These are phyloP conservation scores for Malacoctenus gilli DNA, from an alignment of 2,797 vertebrate species.

Conservation along the genomic window DNA sequence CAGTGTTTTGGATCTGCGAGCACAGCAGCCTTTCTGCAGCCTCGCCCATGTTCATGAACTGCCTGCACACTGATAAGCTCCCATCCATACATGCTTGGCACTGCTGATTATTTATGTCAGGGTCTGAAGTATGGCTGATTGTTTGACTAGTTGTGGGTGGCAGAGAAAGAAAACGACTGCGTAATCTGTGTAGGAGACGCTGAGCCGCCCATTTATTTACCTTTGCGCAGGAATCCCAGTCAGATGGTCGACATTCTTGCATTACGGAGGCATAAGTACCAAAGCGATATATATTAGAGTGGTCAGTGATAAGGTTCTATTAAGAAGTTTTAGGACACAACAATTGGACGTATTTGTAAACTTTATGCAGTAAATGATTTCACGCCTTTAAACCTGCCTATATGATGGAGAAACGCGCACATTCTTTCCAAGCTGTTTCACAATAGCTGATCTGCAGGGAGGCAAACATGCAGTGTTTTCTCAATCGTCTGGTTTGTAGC, in stretches of 20 bases:
- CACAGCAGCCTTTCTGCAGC: too few species aligned
- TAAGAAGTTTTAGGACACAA: background rate
- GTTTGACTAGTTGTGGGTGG: constrained; percentile 40
- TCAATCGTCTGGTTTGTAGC: background rate
- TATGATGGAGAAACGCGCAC: constrained; percentile 7
- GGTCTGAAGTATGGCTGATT: constrained; percentile 8
- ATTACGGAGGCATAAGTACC: constrained; percentile 1
- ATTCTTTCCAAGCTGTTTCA: background rate
- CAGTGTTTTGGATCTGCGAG: too few species aligned
- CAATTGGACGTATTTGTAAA: background rate
- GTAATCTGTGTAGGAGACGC: background rate
- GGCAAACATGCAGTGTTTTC: background rate
- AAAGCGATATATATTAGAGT: constrained; percentile 22
- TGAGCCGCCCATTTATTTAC: constrained; percentile 36
- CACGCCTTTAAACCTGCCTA: background rate
- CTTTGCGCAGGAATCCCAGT: constrained; percentile 41
- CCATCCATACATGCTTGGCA: too few species aligned
- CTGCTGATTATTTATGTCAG: too few species aligned
- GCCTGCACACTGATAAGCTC: too few species aligned
- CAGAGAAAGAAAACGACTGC: constrained; percentile 9
- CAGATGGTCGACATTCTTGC: constrained; percentile 3
- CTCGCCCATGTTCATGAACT: too few species aligned
- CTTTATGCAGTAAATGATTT: background rate
- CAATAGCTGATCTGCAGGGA: background rate
- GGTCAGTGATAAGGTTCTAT: background rate